Base-by-base conservation (phyloP, 2,888 invertebrate species). In the Steinernema carpocapsae region DNA sequence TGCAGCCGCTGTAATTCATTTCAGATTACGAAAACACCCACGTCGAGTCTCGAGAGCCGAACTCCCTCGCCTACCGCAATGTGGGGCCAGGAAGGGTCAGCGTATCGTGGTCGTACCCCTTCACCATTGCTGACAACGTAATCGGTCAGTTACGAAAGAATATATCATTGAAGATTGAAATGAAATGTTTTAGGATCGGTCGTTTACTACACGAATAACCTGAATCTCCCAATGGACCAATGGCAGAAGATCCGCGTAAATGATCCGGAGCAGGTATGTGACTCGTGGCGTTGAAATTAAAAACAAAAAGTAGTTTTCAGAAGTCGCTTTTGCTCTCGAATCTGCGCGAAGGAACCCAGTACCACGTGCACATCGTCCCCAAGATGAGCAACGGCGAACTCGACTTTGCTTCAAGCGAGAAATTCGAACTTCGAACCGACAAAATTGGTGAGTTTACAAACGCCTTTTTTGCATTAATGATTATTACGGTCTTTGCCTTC, bases 311-410 rank as follows among this genome's bases (percentile, higher is more conserved):
- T 56, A 22, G 37, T 52, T 74, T 82, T 70, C 75, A 85, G 85
- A 83, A 79, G n/a, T 79, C 82, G 12, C 75, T 84, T 7, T 76
- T 78, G 4, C 70, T 85, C 26, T 52, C 73, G 19, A 76, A 83
- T 51, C 76, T 85, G 51, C 76, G 78, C 26, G 80, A 78, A 75
- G 83, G 84, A 24, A 75, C 78, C 17, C 76, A 78, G 17, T 85
- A 85, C 76, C 79, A 78, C 26, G 83, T 85, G 17, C 81, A 83
- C 76, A 85, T 85, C 71, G 78, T 85, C 12, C 85, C 85, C 26
- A 74, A 77, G 43, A 76, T 81, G 64, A 59, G 32, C 46, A 73
- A 70, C 56, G 83, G 83, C n/a, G 80, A 80, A 46, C 78, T 79
- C 22, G 81, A 83, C 72, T 84, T 76, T 71, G 74, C 74, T 19